Base-by-base conservation (phyloP, 35 echinoderm and acorn worm species). In the Strongylocentrotus purpuratus region DNA sequence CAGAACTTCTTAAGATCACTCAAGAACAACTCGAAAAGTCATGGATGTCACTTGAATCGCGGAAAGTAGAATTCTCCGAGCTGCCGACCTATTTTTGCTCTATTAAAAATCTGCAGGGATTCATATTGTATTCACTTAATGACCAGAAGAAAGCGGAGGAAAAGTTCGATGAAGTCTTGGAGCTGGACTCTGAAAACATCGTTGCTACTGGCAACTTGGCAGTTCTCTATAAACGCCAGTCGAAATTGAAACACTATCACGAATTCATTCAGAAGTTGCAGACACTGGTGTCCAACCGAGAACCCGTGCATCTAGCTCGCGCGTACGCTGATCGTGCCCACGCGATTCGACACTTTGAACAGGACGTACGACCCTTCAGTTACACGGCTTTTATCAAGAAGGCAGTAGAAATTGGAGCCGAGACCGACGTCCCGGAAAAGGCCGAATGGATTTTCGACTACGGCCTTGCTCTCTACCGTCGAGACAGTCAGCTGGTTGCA, bases 401-500 rank as follows among this genome's bases (percentile, higher is more conserved):
- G 87, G 94, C 97, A 31, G 96, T 96, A 3, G 93, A 97, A n/a
- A 95, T 95, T 3, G 95, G 94, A 18, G 31, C 50, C 46, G 94
- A 88, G 12, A 33, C 92, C 4, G 85, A 50, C 12, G 55, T 61
- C 7, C 94, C 87, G n/a, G 98, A 99, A 55, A 96, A 95, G 48
- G 96, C 97, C 0, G 98, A 99, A 86, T 99, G 98, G 98, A 46
- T 97, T 25, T 99, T 96, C 85, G 98, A 97, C 48, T 97, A 97
- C 45, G 98, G 94, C 58, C 48, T 97, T 32, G 96, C 96, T 4
- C 91, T 99, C 22, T 96, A 94, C 31, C 92, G 98, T 47, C 91
- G 95, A 94, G 97, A 97, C 88, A 94, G 48, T 85, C 98, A 99
- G 61, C 45, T 96, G 28, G 94, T 96, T 28, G 35, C 92, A 60